A percentile compares a stretch with the other conserved stretches of the same genome.
These are phyloP conservation scores for Teleiodes luculella DNA, from an alignment of 2,888 invertebrate genomes.

Conservation along the genomic window DNA sequence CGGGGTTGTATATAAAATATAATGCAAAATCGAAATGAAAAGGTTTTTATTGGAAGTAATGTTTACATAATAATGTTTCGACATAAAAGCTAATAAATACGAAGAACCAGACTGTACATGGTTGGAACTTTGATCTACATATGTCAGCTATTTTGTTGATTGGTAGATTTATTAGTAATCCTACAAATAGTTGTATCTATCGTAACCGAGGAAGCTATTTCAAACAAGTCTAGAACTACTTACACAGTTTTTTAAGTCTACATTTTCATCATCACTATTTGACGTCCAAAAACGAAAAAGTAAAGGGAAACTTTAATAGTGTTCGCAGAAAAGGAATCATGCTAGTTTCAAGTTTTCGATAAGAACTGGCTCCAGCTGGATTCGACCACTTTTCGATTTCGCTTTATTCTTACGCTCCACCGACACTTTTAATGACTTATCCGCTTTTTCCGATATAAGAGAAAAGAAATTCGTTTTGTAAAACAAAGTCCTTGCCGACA, in stretches of 20 bases:
- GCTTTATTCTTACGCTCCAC: slow-evolving; percentile 64
- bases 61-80: too few relatives aligned
- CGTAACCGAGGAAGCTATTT: too few relatives aligned
- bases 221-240: too few relatives aligned
- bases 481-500: slow-evolving; percentile 31
- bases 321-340: slow-evolving; percentile 53
- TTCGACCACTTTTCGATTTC: slow-evolving; percentile 59
- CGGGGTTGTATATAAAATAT: too few relatives aligned
- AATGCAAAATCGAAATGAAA: neutral
- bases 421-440: slow-evolving; percentile 74
- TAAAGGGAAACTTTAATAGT: slow-evolving; percentile 66
- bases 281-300: slow-evolving; percentile 44
- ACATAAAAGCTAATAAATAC: too few relatives aligned
- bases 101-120: too few relatives aligned
- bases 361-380: slow-evolving; percentile 48
- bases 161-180: too few relatives aligned
- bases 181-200: too few relatives aligned
- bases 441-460: slow-evolving; percentile 52
- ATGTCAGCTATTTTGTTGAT: too few relatives aligned
- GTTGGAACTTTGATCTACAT: too few relatives aligned
- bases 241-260: neutral
- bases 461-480: slow-evolving; percentile 46
- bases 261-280: neutral
- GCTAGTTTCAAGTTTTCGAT: slow-evolving; percentile 66
- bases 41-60: too few relatives aligned